A percentile compares a stretch with the other conserved stretches of the same genome.
Conservation (phyloP, 2,888 invertebrate genomes). For the Caenorhabditis japonica region DNA sequence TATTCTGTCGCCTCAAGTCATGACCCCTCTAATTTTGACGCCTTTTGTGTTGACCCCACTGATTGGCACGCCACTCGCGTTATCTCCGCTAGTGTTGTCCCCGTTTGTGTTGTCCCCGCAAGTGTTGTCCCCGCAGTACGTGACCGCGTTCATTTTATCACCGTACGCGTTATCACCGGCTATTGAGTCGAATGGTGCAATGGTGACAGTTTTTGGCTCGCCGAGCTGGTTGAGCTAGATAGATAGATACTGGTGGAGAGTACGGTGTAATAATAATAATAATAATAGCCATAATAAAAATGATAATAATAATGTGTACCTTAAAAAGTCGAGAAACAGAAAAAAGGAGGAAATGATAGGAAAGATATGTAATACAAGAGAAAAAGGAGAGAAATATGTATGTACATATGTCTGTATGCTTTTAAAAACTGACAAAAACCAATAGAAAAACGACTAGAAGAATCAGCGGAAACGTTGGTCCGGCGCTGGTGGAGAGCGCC, state of each 20-base stretch:
- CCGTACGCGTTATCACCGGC: slow-evolving; percentile 59
- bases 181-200: slow-evolving; percentile 52
- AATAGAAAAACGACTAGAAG: too few species aligned
- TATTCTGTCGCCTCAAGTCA: slow-evolving; percentile 50
- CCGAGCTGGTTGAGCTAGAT: slow-evolving; percentile 52
- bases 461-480: slow-evolving; percentile 15
- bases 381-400: too few species aligned
- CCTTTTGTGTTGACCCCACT: slow-evolving; percentile 58
- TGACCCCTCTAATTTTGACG: slow-evolving; percentile 54
- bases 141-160: slow-evolving; percentile 52
- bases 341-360: too few species aligned
- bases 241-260: too few species aligned
- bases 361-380: too few species aligned
- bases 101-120: slow-evolving; percentile 62
- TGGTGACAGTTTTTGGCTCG: slow-evolving; percentile 55
- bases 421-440: too few species aligned
- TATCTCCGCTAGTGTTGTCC: slow-evolving; percentile 55
- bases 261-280: too few species aligned
- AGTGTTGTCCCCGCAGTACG: slow-evolving; percentile 49
- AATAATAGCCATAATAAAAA: too few species aligned
- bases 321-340: too few species aligned
- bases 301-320: too few species aligned
- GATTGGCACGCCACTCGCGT: slow-evolving; percentile 43
- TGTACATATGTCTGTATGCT: too few species aligned
- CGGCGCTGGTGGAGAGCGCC: slow-evolving; percentile 26